phyloP scores from a whole-genome alignment of 92 coral and sea anemone genomes.

The Phymanthus crucifer region DNA sequence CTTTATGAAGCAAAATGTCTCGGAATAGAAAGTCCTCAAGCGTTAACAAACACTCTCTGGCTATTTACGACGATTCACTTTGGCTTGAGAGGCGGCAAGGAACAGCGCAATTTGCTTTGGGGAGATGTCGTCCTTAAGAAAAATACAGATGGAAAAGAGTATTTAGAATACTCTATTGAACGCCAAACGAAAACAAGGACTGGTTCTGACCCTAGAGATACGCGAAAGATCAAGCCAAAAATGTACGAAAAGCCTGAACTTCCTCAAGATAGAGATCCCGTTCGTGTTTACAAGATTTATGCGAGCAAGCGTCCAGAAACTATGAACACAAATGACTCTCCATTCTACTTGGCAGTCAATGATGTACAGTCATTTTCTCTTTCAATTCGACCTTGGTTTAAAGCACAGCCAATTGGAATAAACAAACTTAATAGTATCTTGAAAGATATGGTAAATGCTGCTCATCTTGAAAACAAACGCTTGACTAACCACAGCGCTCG shows the following conservation, averaged over 20 bases:
- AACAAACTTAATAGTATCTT: constrained; percentile 16
- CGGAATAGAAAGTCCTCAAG: constrained; percentile 41
- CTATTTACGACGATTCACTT: constrained; percentile 32
- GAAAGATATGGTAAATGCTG: constrained; percentile 21
- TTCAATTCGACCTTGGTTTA: constrained; percentile 2
- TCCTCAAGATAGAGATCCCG: constrained; percentile 34
- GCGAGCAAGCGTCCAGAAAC: constrained; percentile 20
- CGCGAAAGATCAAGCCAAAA: constrained; percentile 35
- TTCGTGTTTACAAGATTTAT: constrained; percentile 27
- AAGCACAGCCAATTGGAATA: constrained; percentile 16
- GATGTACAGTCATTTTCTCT: not conserved
- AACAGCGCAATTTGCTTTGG: constrained; percentile 58
- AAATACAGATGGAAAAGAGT: constrained; percentile 39
- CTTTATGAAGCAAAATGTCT: constrained; percentile 21
- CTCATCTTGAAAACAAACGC: constrained; percentile 3
- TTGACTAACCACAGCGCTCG: constrained; percentile 29
- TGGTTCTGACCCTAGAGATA: constrained; percentile 32
- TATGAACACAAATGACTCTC: constrained; percentile 6
- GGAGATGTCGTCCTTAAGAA: constrained; percentile 36
- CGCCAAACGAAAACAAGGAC: constrained; percentile 35
- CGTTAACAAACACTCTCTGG: constrained; percentile 47
- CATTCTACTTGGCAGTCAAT: constrained; percentile 6
- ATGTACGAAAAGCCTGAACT: constrained; percentile 35
- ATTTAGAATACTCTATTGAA: constrained; percentile 36
- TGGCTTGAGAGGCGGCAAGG: constrained; percentile 46